phyloP scores from a whole-genome alignment of 30 jellyfish, hydroid and myxozoan genomes.

The Rhopilema esculentum region DNA sequence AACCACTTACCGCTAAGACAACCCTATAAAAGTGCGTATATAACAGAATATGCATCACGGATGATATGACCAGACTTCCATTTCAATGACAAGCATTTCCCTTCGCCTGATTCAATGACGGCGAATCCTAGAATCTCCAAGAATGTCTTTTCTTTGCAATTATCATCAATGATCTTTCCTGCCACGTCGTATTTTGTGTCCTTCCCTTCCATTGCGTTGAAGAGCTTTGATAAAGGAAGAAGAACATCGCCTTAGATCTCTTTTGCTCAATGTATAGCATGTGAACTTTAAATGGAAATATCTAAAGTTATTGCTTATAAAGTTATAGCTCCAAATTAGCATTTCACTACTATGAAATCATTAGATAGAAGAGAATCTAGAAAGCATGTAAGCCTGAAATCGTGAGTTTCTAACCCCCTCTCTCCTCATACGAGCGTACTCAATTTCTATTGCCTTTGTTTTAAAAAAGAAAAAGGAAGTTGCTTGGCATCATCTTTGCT shows the following conservation, averaged over 20 bases:
- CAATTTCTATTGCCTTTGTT: no score
- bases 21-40: constrained; percentile 29
- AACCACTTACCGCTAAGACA: background rate
- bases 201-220: constrained; percentile 44
- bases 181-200: constrained; percentile 46
- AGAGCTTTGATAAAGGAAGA: constrained; percentile 2
- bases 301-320: no score
- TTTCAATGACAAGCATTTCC: constrained; percentile 25
- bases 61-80: constrained; percentile 29
- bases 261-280: no score
- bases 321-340: no score
- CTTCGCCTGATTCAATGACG: constrained; percentile 21
- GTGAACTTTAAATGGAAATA: no score
- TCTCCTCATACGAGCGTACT: no score
- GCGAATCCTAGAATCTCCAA: constrained; percentile 40
- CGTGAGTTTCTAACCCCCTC: no score
- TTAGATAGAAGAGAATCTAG: no score
- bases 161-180: constrained; percentile 33
- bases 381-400: no score
- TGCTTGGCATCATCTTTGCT: no score
- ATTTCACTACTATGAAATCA: no score
- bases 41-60: constrained; percentile 54
- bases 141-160: constrained; percentile 37
- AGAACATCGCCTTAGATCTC: background rate
- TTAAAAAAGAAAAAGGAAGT: no score